A percentile compares a stretch with the other conserved stretches of the same genome.
Conservation (phyloP, 2,113 vertebrate genomes). For the Thymallus thymallus region DNA sequence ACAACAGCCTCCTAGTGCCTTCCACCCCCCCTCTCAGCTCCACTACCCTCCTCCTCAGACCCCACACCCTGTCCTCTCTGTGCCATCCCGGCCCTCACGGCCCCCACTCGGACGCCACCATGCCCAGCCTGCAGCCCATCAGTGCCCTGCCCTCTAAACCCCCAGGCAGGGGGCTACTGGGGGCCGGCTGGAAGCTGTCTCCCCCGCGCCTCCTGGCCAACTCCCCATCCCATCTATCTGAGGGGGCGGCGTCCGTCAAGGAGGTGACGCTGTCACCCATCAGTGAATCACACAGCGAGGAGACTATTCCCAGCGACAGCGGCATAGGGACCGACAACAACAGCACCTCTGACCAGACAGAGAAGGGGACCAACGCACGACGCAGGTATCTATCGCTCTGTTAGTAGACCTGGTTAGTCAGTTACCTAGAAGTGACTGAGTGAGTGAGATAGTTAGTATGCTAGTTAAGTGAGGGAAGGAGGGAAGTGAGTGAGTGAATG, state of each 20-base stretch:
- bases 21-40: conserved; percentile 88
- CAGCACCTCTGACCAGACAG: conserved; percentile 95
- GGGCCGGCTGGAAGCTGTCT: conserved; percentile 93
- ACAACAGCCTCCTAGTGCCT: conserved; percentile 94
- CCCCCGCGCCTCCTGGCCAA: conserved; percentile 95
- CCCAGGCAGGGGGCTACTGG: conserved; percentile 83
- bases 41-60: conserved; percentile 70
- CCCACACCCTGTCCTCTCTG: conserved; percentile 49
- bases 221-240: conserved; percentile 94
- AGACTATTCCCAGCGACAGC: conserved; percentile 96
- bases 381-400: conserved; percentile 59
- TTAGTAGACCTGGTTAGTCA: no score
- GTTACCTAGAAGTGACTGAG: no score
- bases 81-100: no score
- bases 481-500: no score
- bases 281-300: conserved; percentile 96
- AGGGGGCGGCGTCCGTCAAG: conserved; percentile 93
- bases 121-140: conserved; percentile 99
- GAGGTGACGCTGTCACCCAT: conserved; percentile 94
- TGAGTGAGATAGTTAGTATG: no score
- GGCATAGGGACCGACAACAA: conserved; percentile 99
- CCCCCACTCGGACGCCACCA: conserved; percentile 84
- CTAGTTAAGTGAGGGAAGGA: no score
- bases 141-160: conserved; percentile 94
- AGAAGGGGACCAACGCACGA: conserved; percentile 89